phyloP scores from a whole-genome alignment of 2,113 vertebrate genomes.

The Muscicapa adusta region DNA sequence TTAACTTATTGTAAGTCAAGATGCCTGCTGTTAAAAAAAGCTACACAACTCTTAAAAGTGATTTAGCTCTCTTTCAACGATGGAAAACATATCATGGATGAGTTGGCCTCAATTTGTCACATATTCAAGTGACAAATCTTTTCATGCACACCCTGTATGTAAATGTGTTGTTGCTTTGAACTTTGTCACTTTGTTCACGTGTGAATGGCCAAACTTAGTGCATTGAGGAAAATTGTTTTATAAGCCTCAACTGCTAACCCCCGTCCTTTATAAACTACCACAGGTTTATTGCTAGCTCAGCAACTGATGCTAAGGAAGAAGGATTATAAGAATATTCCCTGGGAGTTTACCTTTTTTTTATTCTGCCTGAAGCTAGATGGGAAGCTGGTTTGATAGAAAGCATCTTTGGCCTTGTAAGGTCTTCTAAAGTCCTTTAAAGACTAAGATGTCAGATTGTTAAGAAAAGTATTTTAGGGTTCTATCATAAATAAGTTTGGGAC shows the following conservation, averaged over 20 bases:
- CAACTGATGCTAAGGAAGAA: neutral
- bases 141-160: neutral
- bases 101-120: constrained; percentile 1
- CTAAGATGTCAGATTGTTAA: neutral
- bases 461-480: neutral
- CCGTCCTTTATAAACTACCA: neutral
- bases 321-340: neutral
- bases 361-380: neutral
- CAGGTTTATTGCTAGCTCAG: neutral
- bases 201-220: neutral
- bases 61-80: neutral
- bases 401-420: neutral
- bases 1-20: neutral
- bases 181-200: neutral
- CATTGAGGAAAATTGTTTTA: neutral
- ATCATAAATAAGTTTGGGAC: neutral
- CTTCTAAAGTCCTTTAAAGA: neutral
- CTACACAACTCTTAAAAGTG: neutral
- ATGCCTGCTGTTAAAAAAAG: neutral
- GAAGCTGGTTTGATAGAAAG: neutral
- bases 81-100: neutral
- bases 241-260: neutral
- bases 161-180: neutral
- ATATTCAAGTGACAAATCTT: neutral
- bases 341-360: neutral